A percentile compares a stretch with the other conserved stretches of the same genome.
Conservation (phyloP, 2,888 invertebrate genomes). For the Trissolcus brochymenae region DNA sequence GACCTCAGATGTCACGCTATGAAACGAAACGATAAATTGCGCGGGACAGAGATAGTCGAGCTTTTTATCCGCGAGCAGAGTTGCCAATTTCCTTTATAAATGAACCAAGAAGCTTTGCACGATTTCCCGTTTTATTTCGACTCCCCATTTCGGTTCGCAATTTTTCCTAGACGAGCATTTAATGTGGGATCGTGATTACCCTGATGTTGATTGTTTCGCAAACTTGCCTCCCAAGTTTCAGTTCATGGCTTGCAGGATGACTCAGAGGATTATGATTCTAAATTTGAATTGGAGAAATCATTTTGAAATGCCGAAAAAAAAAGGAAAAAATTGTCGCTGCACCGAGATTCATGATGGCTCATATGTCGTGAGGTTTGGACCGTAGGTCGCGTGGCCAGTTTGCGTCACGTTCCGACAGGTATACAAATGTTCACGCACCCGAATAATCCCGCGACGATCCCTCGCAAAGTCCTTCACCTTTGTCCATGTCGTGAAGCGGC, state of each 20-base stretch:
- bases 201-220: slow-evolving; percentile 24
- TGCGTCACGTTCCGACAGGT: slow-evolving; percentile 49
- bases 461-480: slow-evolving; percentile 31
- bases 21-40: slow-evolving; percentile 33
- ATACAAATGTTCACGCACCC: slow-evolving; percentile 59
- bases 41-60: slow-evolving; percentile 22
- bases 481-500: slow-evolving; percentile 20
- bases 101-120: slow-evolving; percentile 40
- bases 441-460: slow-evolving; percentile 57
- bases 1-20: slow-evolving; percentile 37
- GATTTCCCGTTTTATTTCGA: slow-evolving; percentile 27
- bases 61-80: slow-evolving; percentile 39
- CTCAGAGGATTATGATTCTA: no score
- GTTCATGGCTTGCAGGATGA: no score
- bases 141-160: neutral
- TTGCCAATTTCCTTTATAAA: slow-evolving; percentile 55
- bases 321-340: slow-evolving; percentile 5
- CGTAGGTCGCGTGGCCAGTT: slow-evolving; percentile 34
- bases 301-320: neutral
- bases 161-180: slow-evolving; percentile 17
- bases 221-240: neutral
- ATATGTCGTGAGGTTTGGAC: neutral
- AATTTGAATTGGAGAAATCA: neutral
- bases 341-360: slow-evolving; percentile 5
- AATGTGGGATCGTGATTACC: slow-evolving; percentile 11